Base-by-base conservation (phyloP, 1,140 invertebrate species). In the Drosophila neocordata region DNA sequence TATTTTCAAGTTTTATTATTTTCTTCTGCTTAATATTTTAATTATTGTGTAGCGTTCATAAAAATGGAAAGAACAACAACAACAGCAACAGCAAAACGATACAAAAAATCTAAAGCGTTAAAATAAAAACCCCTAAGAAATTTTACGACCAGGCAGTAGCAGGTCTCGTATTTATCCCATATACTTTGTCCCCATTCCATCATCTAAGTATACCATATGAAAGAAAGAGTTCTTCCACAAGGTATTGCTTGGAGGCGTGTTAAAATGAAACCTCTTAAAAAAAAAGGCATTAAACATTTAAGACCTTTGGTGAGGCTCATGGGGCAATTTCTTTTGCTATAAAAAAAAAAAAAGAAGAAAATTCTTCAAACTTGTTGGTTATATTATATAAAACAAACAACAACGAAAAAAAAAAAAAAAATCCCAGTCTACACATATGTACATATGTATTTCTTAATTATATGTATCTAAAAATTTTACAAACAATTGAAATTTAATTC, bases 71-170 rank as follows among this genome's bases (percentile, higher is more conserved):
- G 18, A 20, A 20, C 9, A 48, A n/a, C n/a, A n/a, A n/a, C 41
- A 6, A 34, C 18, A 20, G 2, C 4, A 48, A 20, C 13, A 15
- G n/a, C 41, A 48, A 48, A 48, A 48, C 41, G 41, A 44, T 44
- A 44, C 41, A 44, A 44, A 44, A 44, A 44, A 44, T 44, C 41
- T 44, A 20, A 48, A 52, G 60, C 62, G 63, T 65, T 63, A 71
- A 71, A 66, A 75, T 77, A 61, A 60, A 66, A 48, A 48, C 7
- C 41, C 69, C 56, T 34, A 56, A 75, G 67, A 62, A 65, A 67
- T 82, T 85, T 85, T 78, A 85, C 82, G 81, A 85, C 75, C 82
- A 69, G 82, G 57, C 78, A 85, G 81, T 82, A 87, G 81, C 81
- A 71, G 67, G 73, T 73, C 69, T 27, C 56, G 58, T 7, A 18